A percentile compares a stretch with the other conserved stretches of the same genome.
phyloP scores from a whole-genome alignment of 1,140 invertebrate genomes.

The Parapsyche elsis region DNA sequence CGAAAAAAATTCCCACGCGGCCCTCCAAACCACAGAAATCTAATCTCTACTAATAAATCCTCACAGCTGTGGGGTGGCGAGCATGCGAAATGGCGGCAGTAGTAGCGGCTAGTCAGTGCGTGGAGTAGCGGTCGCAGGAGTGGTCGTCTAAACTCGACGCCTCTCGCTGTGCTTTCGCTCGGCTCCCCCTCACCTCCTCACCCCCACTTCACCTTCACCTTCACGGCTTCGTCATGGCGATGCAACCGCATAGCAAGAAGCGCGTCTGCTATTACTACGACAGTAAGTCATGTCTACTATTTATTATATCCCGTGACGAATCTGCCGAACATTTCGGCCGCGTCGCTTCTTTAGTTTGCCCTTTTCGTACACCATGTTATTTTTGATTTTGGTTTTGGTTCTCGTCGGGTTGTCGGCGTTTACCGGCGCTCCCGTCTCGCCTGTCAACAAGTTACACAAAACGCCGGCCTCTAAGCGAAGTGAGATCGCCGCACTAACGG shows the following conservation, averaged over 20 bases:
- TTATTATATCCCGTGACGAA: neutral
- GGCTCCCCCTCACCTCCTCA: neutral
- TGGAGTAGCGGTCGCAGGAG: neutral
- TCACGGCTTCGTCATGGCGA: conserved; percentile 67
- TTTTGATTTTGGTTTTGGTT: neutral
- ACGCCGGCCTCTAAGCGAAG: conserved; percentile 6
- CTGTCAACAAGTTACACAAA: conserved; percentile 17
- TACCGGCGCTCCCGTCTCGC: neutral
- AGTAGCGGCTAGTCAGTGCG: no score
- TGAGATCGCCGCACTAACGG: neutral
- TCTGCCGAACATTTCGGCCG: neutral
- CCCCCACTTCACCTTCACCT: neutral
- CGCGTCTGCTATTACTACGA: conserved; percentile 99
- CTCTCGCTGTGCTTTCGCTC: neutral
- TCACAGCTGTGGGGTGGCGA: neutral
- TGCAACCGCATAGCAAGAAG: conserved; percentile 88
- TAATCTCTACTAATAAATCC: no score
- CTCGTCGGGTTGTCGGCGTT: neutral
- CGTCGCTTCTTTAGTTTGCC: neutral
- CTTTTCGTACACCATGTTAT: no score
- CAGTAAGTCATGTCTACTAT: conserved; percentile 80
- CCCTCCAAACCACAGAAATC: no score
- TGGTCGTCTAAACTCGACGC: no score
- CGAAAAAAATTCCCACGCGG: no score
- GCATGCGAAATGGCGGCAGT: neutral